These are phyloP conservation scores for Megaleporinus macrocephalus DNA, from an alignment of 2,113 vertebrate species.

Conservation along the genomic window DNA sequence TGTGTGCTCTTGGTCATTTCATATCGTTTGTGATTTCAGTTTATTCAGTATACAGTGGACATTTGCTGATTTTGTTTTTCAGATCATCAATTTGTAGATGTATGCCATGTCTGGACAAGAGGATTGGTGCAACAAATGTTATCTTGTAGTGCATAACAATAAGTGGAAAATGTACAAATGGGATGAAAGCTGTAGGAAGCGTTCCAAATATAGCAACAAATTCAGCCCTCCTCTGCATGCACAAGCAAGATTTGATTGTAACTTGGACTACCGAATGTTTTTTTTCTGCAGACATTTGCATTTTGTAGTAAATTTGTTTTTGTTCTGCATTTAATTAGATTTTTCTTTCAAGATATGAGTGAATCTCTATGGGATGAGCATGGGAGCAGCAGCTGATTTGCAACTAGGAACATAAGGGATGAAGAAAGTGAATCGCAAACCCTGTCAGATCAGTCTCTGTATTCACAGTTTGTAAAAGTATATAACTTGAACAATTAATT, in stretches of 20 bases:
- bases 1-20: constrained; percentile 30
- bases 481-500: background rate
- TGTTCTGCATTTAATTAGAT: no score
- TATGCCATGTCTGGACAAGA: background rate
- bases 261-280: no score
- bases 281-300: no score
- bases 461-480: background rate
- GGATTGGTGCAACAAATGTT: background rate
- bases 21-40: constrained; percentile 29
- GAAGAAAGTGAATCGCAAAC: constrained; percentile 16
- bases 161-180: background rate
- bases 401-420: background rate
- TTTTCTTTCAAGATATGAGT: background rate
- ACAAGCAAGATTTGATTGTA: background rate
- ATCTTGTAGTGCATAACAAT: background rate
- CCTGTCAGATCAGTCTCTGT: background rate
- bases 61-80: constrained; percentile 4
- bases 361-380: background rate
- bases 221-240: no score
- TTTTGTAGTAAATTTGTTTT: no score
- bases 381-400: background rate
- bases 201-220: no score
- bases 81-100: background rate
- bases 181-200: no score
- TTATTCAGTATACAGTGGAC: constrained; percentile 10